phyloP scores from a whole-genome alignment of 2,888 invertebrate genomes.

The Sturmia bella region DNA sequence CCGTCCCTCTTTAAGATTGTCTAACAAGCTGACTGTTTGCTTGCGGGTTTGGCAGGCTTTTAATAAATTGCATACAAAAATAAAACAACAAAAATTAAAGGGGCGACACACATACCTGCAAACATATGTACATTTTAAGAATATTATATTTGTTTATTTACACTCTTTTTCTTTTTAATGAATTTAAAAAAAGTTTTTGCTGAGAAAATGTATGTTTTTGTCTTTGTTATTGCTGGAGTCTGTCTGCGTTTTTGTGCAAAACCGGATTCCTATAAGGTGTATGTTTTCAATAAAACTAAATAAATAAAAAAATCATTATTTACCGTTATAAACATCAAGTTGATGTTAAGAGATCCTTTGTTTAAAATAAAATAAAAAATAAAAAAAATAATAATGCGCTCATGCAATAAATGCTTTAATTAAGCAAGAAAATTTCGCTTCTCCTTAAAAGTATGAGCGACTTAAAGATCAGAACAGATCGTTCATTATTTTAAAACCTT shows the following conservation, averaged over 20 bases:
- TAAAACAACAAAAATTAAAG: conserved; percentile 24
- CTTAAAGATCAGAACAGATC: no score
- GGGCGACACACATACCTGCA: neutral
- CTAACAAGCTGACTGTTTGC: conserved; percentile 11
- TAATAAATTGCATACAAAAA: conserved; percentile 37
- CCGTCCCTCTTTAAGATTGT: conserved; percentile 1
- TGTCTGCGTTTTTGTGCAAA: conserved; percentile 8
- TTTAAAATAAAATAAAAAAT: conserved; percentile 20
- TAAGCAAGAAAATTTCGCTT: no score
- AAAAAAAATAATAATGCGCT: neutral
- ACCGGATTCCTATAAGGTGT: neutral
- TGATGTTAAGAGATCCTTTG: conserved; percentile 55
- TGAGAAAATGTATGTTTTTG: neutral
- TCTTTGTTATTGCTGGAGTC: conserved; percentile 8
- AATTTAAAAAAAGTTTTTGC: no score
- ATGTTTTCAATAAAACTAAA: neutral
- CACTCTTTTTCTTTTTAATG: conserved; percentile 37
- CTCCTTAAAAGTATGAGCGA: neutral
- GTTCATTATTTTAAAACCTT: no score
- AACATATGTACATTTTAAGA: no score
- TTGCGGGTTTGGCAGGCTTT: conserved; percentile 15
- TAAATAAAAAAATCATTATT: neutral
- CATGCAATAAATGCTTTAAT: neutral
- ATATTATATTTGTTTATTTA: conserved; percentile 38
- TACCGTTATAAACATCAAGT: conserved; percentile 39